Base-by-base conservation (phyloP, 2,888 invertebrate genomes). In the Dioctria linearis region DNA sequence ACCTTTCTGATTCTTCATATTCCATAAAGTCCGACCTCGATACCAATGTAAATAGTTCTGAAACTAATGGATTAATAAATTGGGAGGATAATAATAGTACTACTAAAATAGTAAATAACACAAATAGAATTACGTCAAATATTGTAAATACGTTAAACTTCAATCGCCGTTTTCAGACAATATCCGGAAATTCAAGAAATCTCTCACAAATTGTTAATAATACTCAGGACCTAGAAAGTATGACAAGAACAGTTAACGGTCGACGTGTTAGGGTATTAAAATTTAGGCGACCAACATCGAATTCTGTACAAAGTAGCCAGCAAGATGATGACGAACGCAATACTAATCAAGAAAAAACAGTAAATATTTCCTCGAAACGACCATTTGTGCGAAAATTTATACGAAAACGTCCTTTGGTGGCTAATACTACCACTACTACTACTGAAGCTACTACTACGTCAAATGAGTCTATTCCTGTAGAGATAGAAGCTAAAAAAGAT, bases 141-240 rank as follows among this genome's bases (percentile, higher is more conserved):
- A 49, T 51, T 37, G 11, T n/a, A 54, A 69, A 37, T 6, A 49
- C 25, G 46, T 78, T 78, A 78, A 87, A 87, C 87, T 86, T 86
- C 86, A 87, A 86, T 86, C 88, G 87, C 85, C 88, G 88, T 86
- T 88, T 88, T 88, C 88, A 88, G 88, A 88, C 49, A 57, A 67
- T 43, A 13, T 13, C 42, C 67, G 39, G 13, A 11, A 69, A 51
- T 57, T 57, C 37, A 40, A 57, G 46, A 67, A n/a, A 59, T 43
- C 59, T 37, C 39, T 75, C 59, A 39, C 13, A 75, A 66, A 42
- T 13, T 54, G 25, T 25, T 25, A 67, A 37, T 57, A 46, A 79
- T n/a, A 67, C 43, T 82, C 71, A 80, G 82, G 73, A 83, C 83
- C 83, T 85, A 85, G 83, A 84, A 82, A 82, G 82, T 80, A 67